A percentile compares a stretch with the other conserved stretches of the same genome.
These are phyloP conservation scores for Chrysotoxum bicinctum DNA, from an alignment of 2,888 invertebrate genomes.

Conservation along the genomic window DNA sequence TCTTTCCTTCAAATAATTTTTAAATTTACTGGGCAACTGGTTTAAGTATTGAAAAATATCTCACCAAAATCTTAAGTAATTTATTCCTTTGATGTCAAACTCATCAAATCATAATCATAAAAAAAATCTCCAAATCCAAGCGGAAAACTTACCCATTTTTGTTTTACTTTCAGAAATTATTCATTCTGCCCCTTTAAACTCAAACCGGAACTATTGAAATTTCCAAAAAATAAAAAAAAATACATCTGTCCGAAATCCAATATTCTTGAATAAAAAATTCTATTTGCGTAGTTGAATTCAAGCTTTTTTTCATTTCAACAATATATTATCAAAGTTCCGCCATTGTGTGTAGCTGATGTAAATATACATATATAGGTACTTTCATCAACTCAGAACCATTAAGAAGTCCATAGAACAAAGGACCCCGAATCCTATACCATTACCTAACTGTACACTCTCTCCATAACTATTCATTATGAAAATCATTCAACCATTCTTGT, in stretches of 20 bases:
- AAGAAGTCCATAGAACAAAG: conserved; percentile 31
- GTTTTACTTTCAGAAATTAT: neutral
- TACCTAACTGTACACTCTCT: neutral
- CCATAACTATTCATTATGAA: conserved; percentile 39
- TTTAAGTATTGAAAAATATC: too few relatives aligned
- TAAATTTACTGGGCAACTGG: too few relatives aligned
- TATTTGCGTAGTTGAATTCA: conserved; percentile 4
- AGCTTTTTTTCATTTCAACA: conserved; percentile 16
- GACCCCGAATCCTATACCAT: conserved; percentile 9
- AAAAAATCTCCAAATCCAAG: too few relatives aligned
- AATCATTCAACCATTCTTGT: conserved; percentile 37
- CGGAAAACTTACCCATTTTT: neutral
- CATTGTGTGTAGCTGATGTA: conserved; percentile 1
- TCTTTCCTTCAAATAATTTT: too few relatives aligned
- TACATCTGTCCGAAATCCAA: conserved; percentile 12
- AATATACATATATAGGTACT: too few relatives aligned
- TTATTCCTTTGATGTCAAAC: too few relatives aligned
- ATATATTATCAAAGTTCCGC: conserved; percentile 18
- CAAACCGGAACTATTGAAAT: conserved; percentile 8
- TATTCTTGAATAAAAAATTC: neutral
- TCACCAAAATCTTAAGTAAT: too few relatives aligned
- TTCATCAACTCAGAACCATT: conserved; percentile 26
- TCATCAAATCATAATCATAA: too few relatives aligned
- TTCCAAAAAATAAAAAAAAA: neutral
- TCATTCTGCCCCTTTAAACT: neutral